Evolutionary conservation across 2,888 invertebrate species (phyloP).

Genomic region (Phalera bucephala): DNA sequence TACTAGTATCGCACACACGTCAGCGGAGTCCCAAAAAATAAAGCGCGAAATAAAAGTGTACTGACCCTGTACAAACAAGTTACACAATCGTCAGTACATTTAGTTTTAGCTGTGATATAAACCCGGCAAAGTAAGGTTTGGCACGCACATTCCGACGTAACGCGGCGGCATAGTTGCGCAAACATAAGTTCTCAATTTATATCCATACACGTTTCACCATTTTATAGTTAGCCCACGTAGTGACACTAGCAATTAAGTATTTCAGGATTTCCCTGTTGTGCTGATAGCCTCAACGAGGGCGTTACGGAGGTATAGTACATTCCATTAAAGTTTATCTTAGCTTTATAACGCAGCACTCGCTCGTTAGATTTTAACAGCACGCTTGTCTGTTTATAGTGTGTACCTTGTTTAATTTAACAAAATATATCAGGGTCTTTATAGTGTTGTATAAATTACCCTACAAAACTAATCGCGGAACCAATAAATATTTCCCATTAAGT

Average conservation of each 20-base stretch:
- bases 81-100: constrained; percentile 29
- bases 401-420: too few relatives aligned
- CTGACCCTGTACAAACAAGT: constrained; percentile 41
- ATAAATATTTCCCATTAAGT: constrained; percentile 29
- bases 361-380: not conserved
- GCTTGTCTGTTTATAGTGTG: too few relatives aligned
- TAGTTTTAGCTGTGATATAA: constrained; percentile 30
- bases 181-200: constrained; percentile 17
- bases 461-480: too few relatives aligned
- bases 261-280: constrained; percentile 21
- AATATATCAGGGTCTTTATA: constrained; percentile 3
- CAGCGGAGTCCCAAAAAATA: constrained; percentile 40
- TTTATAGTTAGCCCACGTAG: constrained; percentile 13
- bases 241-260: constrained; percentile 21
- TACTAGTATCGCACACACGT: constrained; percentile 45
- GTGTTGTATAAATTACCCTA: constrained; percentile 9
- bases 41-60: constrained; percentile 37
- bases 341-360: not conserved
- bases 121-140: constrained; percentile 21
- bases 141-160: constrained; percentile 27
- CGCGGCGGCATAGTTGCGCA: constrained; percentile 14
- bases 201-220: constrained; percentile 9
- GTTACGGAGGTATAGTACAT: constrained; percentile 13
- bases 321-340: constrained; percentile 10
- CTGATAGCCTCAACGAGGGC: constrained; percentile 19